These are phyloP conservation scores for Geococcyx californianus DNA, from an alignment of 2,113 vertebrate species.

Conservation along the genomic window DNA sequence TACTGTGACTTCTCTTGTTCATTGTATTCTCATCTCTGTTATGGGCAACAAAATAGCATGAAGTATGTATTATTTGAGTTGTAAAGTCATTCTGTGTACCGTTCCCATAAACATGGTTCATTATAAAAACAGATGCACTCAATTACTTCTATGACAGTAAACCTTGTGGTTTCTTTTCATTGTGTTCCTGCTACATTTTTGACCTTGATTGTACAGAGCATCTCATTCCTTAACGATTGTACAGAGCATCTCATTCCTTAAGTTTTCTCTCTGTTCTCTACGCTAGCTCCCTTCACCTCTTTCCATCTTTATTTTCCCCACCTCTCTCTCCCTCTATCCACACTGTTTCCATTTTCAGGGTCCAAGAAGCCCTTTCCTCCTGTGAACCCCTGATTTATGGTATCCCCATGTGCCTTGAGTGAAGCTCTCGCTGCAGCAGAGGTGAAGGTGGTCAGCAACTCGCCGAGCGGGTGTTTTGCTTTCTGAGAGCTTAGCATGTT, in stretches of 20 bases:
- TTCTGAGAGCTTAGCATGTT: not conserved
- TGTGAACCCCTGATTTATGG: not conserved
- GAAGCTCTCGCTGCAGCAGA: not conserved
- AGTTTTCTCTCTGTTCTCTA: not conserved
- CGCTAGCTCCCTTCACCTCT: not conserved
- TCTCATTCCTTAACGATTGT: not conserved
- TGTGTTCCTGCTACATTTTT: not conserved
- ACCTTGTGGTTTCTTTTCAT: not conserved
- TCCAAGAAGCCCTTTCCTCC: not conserved
- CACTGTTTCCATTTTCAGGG: not conserved
- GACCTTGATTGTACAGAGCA: not conserved
- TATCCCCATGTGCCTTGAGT: rapidly evolving
- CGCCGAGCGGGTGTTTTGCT: not conserved
- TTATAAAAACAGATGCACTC: not conserved
- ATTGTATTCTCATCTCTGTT: not conserved
- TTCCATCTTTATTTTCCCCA: not conserved
- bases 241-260: too few relatives aligned
- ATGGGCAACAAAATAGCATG: not conserved
- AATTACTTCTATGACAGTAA: not conserved
- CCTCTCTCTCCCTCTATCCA: not conserved
- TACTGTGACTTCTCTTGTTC: not conserved
- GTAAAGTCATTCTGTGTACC: not conserved
- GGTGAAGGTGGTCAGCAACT: not conserved
- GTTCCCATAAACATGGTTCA: not conserved
- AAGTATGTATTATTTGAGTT: not conserved